Evolutionary conservation across 2,797 vertebrate genomes (phyloP).

Genomic region (Cephalopachus bancanus): DNA sequence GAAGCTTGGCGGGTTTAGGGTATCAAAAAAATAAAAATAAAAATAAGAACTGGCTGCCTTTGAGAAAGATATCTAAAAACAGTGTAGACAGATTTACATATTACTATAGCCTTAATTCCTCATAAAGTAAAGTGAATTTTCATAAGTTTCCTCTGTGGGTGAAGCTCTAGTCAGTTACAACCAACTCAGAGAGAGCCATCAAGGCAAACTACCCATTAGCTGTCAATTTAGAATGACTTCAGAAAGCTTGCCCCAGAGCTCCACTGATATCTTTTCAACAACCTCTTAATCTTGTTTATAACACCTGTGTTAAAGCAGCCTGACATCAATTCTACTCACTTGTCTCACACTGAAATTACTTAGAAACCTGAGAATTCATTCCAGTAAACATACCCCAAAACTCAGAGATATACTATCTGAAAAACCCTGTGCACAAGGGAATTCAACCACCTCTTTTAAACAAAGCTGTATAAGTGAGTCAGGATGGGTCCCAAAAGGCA

Average conservation of each 20-base stretch:
- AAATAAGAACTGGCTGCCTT: background rate
- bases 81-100: slow-evolving; percentile 58
- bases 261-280: slow-evolving; percentile 77
- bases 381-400: slow-evolving; percentile 69
- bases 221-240: slow-evolving; percentile 78
- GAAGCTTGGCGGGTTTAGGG: slow-evolving; percentile 4
- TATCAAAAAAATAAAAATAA: background rate
- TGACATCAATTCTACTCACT: slow-evolving; percentile 78
- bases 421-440: slow-evolving; percentile 44
- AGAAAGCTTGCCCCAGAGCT: slow-evolving; percentile 71
- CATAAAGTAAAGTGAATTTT: slow-evolving; percentile 81
- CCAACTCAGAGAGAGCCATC: slow-evolving; percentile 67
- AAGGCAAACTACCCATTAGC: slow-evolving; percentile 74
- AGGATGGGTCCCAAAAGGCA: background rate
- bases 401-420: background rate
- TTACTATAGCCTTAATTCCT: slow-evolving; percentile 73
- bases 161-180: slow-evolving; percentile 67
- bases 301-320: slow-evolving; percentile 79
- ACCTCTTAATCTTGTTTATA: slow-evolving; percentile 84
- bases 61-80: slow-evolving; percentile 20
- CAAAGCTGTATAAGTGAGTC: background rate
- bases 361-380: slow-evolving; percentile 76
- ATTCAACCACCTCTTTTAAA: background rate
- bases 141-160: slow-evolving; percentile 51
- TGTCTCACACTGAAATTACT: slow-evolving; percentile 80